Base-by-base conservation (phyloP, 2,888 invertebrate species). In the Erpobdella octoculata region DNA sequence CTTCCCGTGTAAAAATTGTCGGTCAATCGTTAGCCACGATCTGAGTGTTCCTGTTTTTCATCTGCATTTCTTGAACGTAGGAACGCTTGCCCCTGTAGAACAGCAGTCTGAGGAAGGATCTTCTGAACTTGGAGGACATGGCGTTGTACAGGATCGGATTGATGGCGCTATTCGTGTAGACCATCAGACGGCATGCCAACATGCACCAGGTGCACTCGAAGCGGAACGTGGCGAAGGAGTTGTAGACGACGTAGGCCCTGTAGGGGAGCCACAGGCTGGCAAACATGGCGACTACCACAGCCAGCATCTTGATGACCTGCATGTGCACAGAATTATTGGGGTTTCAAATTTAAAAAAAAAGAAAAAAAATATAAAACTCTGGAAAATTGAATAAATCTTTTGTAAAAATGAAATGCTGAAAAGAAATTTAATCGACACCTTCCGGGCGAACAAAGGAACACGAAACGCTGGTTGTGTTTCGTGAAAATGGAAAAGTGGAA, bases 71-170 rank as follows among this genome's bases (percentile, higher is more conserved):
- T 4, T 62, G 62, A 6, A 33, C 33, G 31, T 33, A 35, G 33
- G 6, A 9, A 4, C 62, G 21, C 9, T 31, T 33, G 1, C 31
- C 35, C 28, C 62, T 31, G 33, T 33, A 62, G 33, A 35, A 62
- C 33, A 86, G 79, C 37, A 84, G 80, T 70, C 83, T 80, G 75
- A 83, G 83, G 81, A 88, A 88, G 65, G 87, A 87, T 69, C 85
- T 80, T 25, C 87, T 83, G 79, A 88, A 88, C 78, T 87, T 86
- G 73, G 84, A 85, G 0, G 87, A 87, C 86, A 88, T 86, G 72
- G 87, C 85, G 80, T 87, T 88, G 84, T 88, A 88, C 70, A 88
- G 84, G 73, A 88, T 86, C 0, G 88, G 88, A 79, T 88, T 88
- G 79, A 88, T 86, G 73, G 88, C 87, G 72, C 87, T 86, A 82